A percentile compares a stretch with the other conserved stretches of the same genome.
Evolutionary conservation across 2,113 vertebrate genomes (phyloP).

Genomic region (Microcebus tavaratra): DNA sequence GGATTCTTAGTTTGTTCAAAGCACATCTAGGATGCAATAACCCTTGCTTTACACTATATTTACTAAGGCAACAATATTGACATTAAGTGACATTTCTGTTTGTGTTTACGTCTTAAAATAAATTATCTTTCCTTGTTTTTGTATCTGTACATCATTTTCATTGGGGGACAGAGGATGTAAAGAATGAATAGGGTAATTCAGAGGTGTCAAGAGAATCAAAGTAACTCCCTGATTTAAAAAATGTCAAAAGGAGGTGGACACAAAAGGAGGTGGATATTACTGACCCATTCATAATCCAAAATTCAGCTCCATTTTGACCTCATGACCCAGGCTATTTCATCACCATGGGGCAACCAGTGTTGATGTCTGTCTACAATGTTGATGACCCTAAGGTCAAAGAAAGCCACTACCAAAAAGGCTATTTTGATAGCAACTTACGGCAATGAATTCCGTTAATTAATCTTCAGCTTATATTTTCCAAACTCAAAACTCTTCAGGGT

Average conservation of each 20-base stretch:
- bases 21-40: not conserved
- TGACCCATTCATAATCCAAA: not conserved
- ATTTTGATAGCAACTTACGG: not conserved
- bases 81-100: not conserved
- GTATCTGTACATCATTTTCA: not conserved
- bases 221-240: not conserved
- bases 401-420: not conserved
- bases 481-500: slow-evolving; percentile 33
- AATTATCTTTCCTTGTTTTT: not conserved
- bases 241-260: too few relatives aligned
- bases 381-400: not conserved
- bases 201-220: slow-evolving; percentile 61
- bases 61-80: not conserved
- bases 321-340: not conserved
- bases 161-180: not conserved
- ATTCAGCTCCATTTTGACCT: not conserved
- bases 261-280: not conserved
- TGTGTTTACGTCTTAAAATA: not conserved
- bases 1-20: not conserved
- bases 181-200: slow-evolving; percentile 48
- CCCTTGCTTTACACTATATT: not conserved
- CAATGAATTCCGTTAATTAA: slow-evolving; percentile 4
- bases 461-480: slow-evolving; percentile 63
- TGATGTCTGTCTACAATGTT: not conserved
- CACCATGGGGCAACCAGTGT: too few relatives aligned